These are phyloP conservation scores for Murina feae DNA, from an alignment of 2,113 vertebrate genomes.

Conservation along the genomic window DNA sequence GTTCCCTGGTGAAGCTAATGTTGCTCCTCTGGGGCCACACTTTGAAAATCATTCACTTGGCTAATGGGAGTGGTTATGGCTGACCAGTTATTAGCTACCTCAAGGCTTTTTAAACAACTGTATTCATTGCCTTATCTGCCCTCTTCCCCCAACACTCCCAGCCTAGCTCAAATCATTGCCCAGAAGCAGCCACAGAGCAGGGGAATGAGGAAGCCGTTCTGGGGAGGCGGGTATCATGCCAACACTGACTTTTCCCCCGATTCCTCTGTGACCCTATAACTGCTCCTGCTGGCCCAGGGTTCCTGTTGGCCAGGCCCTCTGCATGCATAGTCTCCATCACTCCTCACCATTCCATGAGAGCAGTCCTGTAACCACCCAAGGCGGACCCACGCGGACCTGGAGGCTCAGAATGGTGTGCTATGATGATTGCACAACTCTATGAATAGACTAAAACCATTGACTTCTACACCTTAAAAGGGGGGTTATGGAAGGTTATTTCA, in stretches of 20 bases:
- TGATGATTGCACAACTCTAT: too few species aligned
- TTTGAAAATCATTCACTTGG: not conserved
- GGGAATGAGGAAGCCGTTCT: not conserved
- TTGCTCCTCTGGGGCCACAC: not conserved
- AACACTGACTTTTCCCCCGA: not conserved
- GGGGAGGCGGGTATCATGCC: not conserved
- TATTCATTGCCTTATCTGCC: not conserved
- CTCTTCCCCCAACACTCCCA: not conserved
- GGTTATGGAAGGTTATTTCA: not conserved
- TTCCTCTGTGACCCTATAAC: not conserved
- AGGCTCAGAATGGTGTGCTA: not conserved
- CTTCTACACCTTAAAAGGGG: not conserved
- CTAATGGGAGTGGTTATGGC: not conserved
- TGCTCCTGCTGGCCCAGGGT: not conserved
- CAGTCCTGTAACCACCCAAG: not conserved
- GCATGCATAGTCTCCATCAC: too few species aligned
- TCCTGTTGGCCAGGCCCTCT: not conserved
- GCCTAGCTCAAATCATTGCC: not conserved
- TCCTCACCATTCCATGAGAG: not conserved
- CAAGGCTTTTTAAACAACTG: not conserved
- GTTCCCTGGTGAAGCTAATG: not conserved
- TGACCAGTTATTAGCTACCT: not conserved
- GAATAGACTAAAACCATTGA: not conserved
- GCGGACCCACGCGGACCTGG: not conserved
- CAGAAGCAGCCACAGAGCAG: not conserved